phyloP scores from a whole-genome alignment of 2,888 invertebrate species.

The Drosophila colorata region DNA sequence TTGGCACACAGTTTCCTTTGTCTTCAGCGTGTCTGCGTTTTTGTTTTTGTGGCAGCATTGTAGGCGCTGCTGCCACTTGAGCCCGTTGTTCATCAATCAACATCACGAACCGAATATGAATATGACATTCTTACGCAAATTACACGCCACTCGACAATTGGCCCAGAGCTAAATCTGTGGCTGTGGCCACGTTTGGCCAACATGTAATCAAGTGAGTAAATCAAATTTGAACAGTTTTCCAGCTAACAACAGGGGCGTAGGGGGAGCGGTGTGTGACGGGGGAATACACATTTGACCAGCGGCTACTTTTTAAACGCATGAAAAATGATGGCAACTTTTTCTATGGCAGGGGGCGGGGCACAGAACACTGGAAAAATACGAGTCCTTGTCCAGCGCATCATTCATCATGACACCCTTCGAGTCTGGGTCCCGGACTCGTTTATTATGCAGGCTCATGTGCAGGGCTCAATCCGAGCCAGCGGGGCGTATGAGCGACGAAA shows the following conservation, averaged over 20 bases:
- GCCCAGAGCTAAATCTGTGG: constrained; percentile 53
- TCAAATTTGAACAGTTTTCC: constrained; percentile 83
- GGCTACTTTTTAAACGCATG: constrained; percentile 79
- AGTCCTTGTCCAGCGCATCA: constrained; percentile 57
- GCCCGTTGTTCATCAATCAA: constrained; percentile 71
- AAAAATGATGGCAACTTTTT: constrained; percentile 76
- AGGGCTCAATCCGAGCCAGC: constrained; percentile 41
- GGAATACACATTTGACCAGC: constrained; percentile 41
- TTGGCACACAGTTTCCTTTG: not conserved
- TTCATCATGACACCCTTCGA: constrained; percentile 80
- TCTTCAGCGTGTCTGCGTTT: not conserved
- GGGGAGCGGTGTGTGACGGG: not conserved
- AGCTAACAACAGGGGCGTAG: constrained; percentile 47
- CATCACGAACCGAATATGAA: constrained; percentile 71
- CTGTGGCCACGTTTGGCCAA: constrained; percentile 4
- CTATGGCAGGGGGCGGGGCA: too few species aligned
- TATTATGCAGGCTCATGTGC: constrained; percentile 82
- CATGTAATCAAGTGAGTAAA: constrained; percentile 83
- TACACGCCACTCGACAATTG: constrained; percentile 80
- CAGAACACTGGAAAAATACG: too few species aligned
- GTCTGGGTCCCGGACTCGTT: constrained; percentile 56
- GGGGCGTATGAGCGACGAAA: constrained; percentile 77
- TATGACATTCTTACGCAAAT: constrained; percentile 83
- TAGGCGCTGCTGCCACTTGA: constrained; percentile 62
- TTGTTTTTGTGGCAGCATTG: constrained; percentile 32